These are phyloP conservation scores for Rhagophthalmus giganteus DNA, from an alignment of 2,888 invertebrate genomes.

Conservation along the genomic window DNA sequence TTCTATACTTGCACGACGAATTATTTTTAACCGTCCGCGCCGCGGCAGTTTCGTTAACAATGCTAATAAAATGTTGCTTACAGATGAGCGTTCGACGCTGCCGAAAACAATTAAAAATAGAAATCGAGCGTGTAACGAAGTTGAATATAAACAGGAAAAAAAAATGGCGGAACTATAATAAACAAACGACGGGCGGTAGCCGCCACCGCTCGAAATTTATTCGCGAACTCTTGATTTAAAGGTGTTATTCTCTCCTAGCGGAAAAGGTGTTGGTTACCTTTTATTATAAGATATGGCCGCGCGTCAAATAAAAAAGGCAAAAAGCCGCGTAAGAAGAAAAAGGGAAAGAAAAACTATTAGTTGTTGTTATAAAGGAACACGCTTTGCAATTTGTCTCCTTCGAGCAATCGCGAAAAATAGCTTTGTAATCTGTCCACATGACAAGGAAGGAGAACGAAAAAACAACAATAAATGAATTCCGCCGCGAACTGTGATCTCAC, in stretches of 20 bases:
- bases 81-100: not conserved
- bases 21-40: no score
- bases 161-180: not conserved
- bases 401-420: conserved; percentile 45
- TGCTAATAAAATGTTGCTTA: not conserved
- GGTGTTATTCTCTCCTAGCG: not conserved
- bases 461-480: conserved; percentile 42
- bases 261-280: not conserved
- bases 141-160: not conserved
- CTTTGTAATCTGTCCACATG: conserved; percentile 46
- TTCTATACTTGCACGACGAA: no score
- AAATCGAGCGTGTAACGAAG: not conserved
- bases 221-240: not conserved
- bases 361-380: not conserved
- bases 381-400: conserved; percentile 45
- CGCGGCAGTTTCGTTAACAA: no score
- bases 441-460: conserved; percentile 38
- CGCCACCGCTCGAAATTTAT: not conserved
- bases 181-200: not conserved
- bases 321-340: not conserved
- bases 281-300: not conserved
- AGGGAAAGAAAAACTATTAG: not conserved
- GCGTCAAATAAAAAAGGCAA: not conserved
- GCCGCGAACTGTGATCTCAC: conserved; percentile 40
- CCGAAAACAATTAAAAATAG: not conserved